A percentile compares a stretch with the other conserved stretches of the same genome.
phyloP scores from a whole-genome alignment of 2,797 vertebrate genomes.

The Hylomyscus alleni region DNA sequence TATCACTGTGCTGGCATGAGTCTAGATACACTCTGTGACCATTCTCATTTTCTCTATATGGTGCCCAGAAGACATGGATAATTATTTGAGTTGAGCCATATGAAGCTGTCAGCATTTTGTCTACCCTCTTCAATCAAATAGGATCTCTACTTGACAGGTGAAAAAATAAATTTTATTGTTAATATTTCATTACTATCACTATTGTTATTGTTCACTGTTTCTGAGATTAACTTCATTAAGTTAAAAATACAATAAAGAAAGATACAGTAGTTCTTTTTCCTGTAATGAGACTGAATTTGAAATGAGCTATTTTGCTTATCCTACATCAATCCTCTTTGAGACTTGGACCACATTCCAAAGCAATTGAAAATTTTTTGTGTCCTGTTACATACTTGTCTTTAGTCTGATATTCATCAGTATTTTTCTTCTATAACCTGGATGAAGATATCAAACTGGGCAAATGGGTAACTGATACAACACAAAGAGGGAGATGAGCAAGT shows the following conservation, averaged over 20 bases:
- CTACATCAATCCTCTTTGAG: background rate
- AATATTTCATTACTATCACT: background rate
- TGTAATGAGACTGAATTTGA: background rate
- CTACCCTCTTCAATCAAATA: background rate
- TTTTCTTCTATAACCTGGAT: background rate
- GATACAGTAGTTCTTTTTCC: too few species aligned
- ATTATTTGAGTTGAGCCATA: background rate
- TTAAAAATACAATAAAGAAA: background rate
- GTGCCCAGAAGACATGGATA: background rate
- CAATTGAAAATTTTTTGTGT: background rate
- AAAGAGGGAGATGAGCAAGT: background rate
- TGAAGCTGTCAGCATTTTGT: background rate
- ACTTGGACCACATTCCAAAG: background rate
- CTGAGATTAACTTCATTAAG: background rate
- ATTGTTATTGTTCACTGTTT: background rate
- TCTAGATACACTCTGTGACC: background rate
- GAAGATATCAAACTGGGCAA: background rate
- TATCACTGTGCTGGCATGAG: accelerated
- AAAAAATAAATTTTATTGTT: background rate
- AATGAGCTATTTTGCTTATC: too few species aligned
- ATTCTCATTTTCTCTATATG: background rate
- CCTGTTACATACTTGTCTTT: background rate
- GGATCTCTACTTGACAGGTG: background rate
- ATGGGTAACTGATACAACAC: background rate
- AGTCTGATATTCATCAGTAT: background rate